Evolutionary conservation across 2,888 invertebrate species (phyloP).

Genomic region (Patella depressa): DNA sequence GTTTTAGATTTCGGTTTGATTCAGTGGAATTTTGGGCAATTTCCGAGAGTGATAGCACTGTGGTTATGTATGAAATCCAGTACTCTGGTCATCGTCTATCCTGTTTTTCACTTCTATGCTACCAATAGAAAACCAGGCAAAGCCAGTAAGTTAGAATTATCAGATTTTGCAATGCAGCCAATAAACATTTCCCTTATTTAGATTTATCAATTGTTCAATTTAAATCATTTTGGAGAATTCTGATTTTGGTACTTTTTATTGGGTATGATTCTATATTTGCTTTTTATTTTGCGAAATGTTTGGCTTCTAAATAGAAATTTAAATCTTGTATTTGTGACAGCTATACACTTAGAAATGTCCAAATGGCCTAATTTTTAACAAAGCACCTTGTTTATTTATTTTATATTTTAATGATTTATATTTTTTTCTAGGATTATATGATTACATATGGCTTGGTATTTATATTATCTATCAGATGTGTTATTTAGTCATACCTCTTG

Average conservation of each 20-base stretch:
- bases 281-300: too few species aligned
- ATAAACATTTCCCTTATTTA: too few species aligned
- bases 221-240: too few species aligned
- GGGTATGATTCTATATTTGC: too few species aligned
- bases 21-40: slow-evolving; percentile 76
- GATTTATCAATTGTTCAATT: too few species aligned
- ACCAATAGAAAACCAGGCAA: slow-evolving; percentile 42
- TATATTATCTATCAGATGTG: slow-evolving; percentile 65
- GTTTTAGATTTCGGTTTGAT: slow-evolving; percentile 77
- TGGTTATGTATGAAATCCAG: slow-evolving; percentile 75
- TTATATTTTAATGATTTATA: neutral
- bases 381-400: too few species aligned
- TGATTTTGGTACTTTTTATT: too few species aligned
- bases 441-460: slow-evolving; percentile 60
- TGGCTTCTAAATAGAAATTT: too few species aligned
- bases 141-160: slow-evolving; percentile 33
- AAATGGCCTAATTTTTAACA: too few species aligned
- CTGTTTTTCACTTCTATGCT: slow-evolving; percentile 72
- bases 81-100: slow-evolving; percentile 72
- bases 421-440: slow-evolving; percentile 57
- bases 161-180: too few species aligned
- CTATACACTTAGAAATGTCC: too few species aligned
- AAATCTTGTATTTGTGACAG: too few species aligned
- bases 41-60: slow-evolving; percentile 75
- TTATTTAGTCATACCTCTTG: slow-evolving; percentile 71